phyloP scores from a whole-genome alignment of 1,140 invertebrate genomes.

The Chymomyza costata region DNA sequence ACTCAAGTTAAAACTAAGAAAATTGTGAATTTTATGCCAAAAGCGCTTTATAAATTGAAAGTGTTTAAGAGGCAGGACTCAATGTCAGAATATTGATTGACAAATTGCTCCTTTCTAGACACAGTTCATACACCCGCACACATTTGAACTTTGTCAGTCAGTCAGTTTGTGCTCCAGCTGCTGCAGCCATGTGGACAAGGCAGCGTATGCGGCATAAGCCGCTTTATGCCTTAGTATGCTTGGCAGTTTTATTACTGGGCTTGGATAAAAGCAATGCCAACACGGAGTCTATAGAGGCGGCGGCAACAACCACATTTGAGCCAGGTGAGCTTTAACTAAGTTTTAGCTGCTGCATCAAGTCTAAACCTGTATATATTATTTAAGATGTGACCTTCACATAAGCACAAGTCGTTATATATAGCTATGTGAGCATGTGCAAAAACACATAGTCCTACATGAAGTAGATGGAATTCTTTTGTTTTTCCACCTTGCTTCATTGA shows the following conservation, averaged over 20 bases:
- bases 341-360: not conserved
- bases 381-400: conserved; percentile 9
- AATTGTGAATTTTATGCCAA: not conserved
- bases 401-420: not conserved
- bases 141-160: too few relatives aligned
- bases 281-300: conserved; percentile 47
- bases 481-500: conserved; percentile 13
- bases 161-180: conserved; percentile 1
- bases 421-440: too few relatives aligned
- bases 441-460: too few relatives aligned
- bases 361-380: too few relatives aligned
- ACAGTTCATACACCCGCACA: not conserved
- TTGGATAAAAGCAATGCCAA: conserved; percentile 59
- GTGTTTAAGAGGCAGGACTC: conserved; percentile 10
- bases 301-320: conserved; percentile 62
- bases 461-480: conserved; percentile 9
- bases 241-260: conserved; percentile 59
- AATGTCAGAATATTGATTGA: conserved; percentile 33
- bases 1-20: conserved; percentile 2
- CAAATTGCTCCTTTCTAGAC: too few relatives aligned
- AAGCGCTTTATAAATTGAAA: conserved; percentile 8
- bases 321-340: conserved; percentile 54
- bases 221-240: conserved; percentile 61
- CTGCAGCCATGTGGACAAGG: conserved; percentile 41
- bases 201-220: conserved; percentile 66